Evolutionary conservation across 2,888 invertebrate genomes (phyloP), one percentile per base, ranked within the genome.

Genomic region (Gortyna flavago): DNA sequence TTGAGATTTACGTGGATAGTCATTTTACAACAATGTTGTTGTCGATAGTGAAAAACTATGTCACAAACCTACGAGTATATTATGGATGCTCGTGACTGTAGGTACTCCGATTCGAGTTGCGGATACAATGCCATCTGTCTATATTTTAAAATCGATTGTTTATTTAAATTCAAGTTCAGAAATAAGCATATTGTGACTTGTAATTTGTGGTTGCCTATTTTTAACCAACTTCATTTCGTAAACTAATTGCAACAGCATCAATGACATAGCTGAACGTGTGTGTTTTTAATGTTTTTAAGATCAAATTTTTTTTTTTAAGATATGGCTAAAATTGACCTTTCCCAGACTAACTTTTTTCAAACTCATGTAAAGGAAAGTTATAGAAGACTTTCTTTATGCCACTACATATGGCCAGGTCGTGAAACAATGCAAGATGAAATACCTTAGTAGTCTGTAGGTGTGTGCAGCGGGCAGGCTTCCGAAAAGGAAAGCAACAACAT

Each of bases 361-460:
- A 7, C 38, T 70, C 13, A 38, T 41, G 8, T 21, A 38, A 59
- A 13, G 13, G 35, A 54, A 69, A 38, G 57, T 69, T 9, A 11
- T n/a, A n/a, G 61, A 29, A 8, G 8, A 41, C 8, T 38, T 57
- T 44, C n/a, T 25, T 41, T 38, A 48, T 18, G 35, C 8, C 35
- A 3, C 3, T 38, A 18, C 16, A 48, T 48, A 25, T 5, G 21
- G n/a, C 7, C 41, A 5, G 18, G 18, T 13, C 57, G n/a, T 41
- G 11, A 41, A 44, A 51, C 16, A 51, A 44, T 48, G 25, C 5
- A 25, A 44, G 29, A 35, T 16, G 2, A 57, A 59, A 59, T 80
- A 83, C 83, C 83, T 80, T 13, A 65, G 35, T 11, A n/a, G 29
- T 51, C 11, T 11, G 70, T 6, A 35, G 65, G 44, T 6, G 38